Base-by-base conservation (phyloP, 1,140 invertebrate species). In the Cephus cinctus region DNA sequence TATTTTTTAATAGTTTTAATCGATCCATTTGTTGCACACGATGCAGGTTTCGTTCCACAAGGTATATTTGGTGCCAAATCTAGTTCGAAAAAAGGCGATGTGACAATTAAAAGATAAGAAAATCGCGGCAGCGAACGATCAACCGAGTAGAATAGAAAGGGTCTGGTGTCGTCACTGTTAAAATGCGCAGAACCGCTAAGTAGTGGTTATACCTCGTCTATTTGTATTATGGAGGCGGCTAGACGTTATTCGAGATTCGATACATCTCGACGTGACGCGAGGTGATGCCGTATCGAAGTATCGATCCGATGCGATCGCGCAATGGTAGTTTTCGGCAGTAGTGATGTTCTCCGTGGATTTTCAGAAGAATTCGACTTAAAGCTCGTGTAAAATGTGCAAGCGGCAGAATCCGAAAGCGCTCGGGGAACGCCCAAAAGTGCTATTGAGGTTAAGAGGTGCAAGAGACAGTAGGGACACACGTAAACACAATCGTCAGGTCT, bases 351-450 rank as follows among this genome's bases (percentile, higher is more conserved):
- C 40, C 44, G 6, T 20, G 25, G 40, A 46, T 27, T 45, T 30
- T 31, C 19, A 12, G 47, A 34, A 41, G 48, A 54, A 50, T 56
- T 56, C 9, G 39, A 44, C 16, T n/a, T 43, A 52, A 62, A 48
- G 50, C 43, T 38, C 39, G 46, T 54, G 43, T 54, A 62, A 63
- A 53, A 63, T 63, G 61, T 38, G 47, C 25, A 49, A 59, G 35
- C 43, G 47, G 36, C 41, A 23, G 47, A 52, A 59, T 39, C 48
- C 46, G 43, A 32, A 43, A 41, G 53, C 40, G 42, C 56, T 54
- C 42, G 49, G 19, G 42, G 35, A 42, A 21, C 32, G 23, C 41
- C 41, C 48, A 54, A 47, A 25, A 52, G 53, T 58, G 50, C 19
- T 52, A 31, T 34, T 43, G 47, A 44, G 40, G 34, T 34, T 49